Conservation (phyloP, 2,113 vertebrate species). For the Ariopsis seemanni region DNA sequence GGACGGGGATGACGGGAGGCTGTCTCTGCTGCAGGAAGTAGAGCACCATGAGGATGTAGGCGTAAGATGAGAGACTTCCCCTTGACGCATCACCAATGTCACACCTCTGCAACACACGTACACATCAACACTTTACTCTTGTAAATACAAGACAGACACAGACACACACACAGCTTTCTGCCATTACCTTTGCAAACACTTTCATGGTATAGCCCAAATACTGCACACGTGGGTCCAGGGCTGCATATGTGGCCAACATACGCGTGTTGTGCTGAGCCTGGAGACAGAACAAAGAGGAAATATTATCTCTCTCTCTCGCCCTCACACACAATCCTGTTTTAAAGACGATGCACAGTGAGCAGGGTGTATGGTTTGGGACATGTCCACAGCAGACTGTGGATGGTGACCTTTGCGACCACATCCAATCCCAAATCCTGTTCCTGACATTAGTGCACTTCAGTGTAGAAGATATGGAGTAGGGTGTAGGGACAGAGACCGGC, state of each 20-base stretch:
- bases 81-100: conserved; percentile 98
- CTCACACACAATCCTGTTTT: neutral
- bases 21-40: conserved; percentile 97
- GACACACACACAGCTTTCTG: neutral
- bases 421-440: neutral
- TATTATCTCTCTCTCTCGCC: neutral
- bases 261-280: conserved; percentile 97
- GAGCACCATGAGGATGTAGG: conserved; percentile 98
- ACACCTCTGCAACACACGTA: conserved; percentile 80
- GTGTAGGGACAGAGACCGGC: neutral
- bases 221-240: conserved; percentile 92
- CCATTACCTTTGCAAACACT: conserved; percentile 93
- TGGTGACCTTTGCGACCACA: neutral
- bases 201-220: conserved; percentile 97
- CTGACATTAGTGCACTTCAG: neutral
- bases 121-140: neutral
- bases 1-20: conserved; percentile 93
- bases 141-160: neutral
- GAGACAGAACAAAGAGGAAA: neutral
- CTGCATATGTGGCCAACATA: conserved; percentile 95
- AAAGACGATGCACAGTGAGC: neutral
- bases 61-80: conserved; percentile 97
- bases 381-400: too few species aligned
- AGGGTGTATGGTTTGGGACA: neutral
- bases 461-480: neutral